Evolutionary conservation across 2,797 vertebrate genomes (phyloP).

Genomic region (Orestias chungarensis): DNA sequence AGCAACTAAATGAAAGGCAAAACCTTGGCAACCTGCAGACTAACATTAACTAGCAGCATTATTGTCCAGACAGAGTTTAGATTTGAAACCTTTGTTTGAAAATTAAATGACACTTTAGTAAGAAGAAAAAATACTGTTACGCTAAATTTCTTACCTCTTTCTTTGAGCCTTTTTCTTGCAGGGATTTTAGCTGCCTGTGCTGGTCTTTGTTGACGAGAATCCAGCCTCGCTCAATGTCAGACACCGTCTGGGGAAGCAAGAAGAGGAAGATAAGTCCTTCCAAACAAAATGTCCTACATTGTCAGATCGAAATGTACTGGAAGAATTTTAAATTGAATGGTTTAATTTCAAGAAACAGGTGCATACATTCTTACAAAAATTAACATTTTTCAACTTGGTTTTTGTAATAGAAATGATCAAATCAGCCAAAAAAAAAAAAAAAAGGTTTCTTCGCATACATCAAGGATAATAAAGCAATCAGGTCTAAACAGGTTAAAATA

Average conservation of each 20-base stretch:
- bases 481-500: slow-evolving; percentile 35
- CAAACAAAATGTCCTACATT: slow-evolving; percentile 21
- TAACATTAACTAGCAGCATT: slow-evolving; percentile 21
- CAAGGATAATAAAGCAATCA: slow-evolving; percentile 1
- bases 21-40: slow-evolving; percentile 41
- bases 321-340: slow-evolving; percentile 1
- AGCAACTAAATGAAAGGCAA: slow-evolving; percentile 8
- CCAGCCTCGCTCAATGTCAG: slow-evolving; percentile 96
- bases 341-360: no score
- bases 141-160: slow-evolving; percentile 87
- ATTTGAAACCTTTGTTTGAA: slow-evolving; percentile 5
- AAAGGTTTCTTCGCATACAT: slow-evolving; percentile 37
- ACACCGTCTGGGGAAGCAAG: slow-evolving; percentile 85
- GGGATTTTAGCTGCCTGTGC: slow-evolving; percentile 94
- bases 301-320: slow-evolving; percentile 11
- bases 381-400: background rate
- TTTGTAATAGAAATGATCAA: background rate
- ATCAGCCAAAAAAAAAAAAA: slow-evolving; percentile 6
- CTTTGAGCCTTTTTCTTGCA: slow-evolving; percentile 98
- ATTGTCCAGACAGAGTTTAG: slow-evolving; percentile 26
- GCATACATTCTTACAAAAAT: slow-evolving; percentile 19
- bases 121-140: slow-evolving; percentile 1
- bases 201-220: slow-evolving; percentile 98
- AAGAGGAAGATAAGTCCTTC: slow-evolving; percentile 32
- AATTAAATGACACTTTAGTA: background rate